Percentiles rank a stretch among this genome's conserved stretches.
phyloP scores from a whole-genome alignment of 2,888 invertebrate species.

The Stenurella melanura region DNA sequence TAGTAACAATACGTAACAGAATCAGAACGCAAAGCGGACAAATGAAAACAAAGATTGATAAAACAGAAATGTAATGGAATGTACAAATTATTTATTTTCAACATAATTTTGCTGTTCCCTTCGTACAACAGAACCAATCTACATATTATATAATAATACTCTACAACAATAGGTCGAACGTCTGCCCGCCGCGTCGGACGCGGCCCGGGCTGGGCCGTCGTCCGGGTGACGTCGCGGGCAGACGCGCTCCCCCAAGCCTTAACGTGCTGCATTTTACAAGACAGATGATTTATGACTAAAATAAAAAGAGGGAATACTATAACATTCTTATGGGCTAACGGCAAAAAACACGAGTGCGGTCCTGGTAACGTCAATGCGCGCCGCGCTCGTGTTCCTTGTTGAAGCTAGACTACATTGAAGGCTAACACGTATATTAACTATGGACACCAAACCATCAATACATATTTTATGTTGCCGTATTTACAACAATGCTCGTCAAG shows the following conservation, averaged over 20 bases:
- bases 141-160: slow-evolving; percentile 61
- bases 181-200: slow-evolving; percentile 34
- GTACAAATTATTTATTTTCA: slow-evolving; percentile 84
- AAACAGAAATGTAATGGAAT: slow-evolving; percentile 83
- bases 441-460: slow-evolving; percentile 69
- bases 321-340: slow-evolving; percentile 62
- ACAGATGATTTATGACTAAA: slow-evolving; percentile 53
- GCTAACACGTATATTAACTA: slow-evolving; percentile 65
- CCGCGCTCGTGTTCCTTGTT: slow-evolving; percentile 43
- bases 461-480: slow-evolving; percentile 68
- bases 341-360: slow-evolving; percentile 49
- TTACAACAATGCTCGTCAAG: slow-evolving; percentile 65
- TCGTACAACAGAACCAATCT: slow-evolving; percentile 71
- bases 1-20: slow-evolving; percentile 10
- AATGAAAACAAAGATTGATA: slow-evolving; percentile 73
- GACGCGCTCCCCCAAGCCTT: slow-evolving; percentile 49
- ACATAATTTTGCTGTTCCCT: slow-evolving; percentile 79
- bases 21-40: slow-evolving; percentile 52
- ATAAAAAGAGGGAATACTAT: slow-evolving; percentile 57
- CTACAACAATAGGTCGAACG: slow-evolving; percentile 58
- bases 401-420: slow-evolving; percentile 56
- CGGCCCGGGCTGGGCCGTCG: slow-evolving; percentile 3
- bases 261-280: slow-evolving; percentile 52
- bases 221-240: slow-evolving; percentile 32
- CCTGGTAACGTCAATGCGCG: slow-evolving; percentile 10